Evolutionary conservation across 2,888 invertebrate genomes (phyloP).

Genomic region (Blera fallax): DNA sequence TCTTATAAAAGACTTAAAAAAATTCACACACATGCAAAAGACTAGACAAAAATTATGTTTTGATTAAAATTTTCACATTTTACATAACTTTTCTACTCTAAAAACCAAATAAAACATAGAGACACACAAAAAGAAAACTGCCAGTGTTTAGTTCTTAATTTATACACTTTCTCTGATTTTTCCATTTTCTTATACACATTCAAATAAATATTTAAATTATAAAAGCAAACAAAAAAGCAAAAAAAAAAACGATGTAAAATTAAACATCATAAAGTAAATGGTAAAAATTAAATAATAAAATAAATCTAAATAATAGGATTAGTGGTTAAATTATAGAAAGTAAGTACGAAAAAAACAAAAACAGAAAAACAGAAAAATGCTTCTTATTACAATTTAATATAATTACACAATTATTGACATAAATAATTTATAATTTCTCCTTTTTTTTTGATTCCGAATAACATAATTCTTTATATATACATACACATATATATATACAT

Average conservation of each 20-base stretch:
- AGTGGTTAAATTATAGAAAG: conserved; percentile 15
- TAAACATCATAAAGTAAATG: background rate
- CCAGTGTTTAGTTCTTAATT: conserved; percentile 33
- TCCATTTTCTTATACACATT: background rate
- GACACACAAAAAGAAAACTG: conserved; percentile 28
- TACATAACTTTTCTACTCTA: background rate
- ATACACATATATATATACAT: conserved; percentile 39
- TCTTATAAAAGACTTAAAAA: background rate
- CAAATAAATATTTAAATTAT: too few species aligned
- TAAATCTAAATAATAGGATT: conserved; percentile 11
- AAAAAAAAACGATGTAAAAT: background rate
- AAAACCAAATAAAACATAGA: background rate
- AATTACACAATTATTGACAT: conserved; percentile 10
- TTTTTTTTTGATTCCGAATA: conserved; percentile 5
- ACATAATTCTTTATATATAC: conserved; percentile 13
- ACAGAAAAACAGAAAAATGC: conserved; percentile 2
- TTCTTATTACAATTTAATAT: conserved; percentile 30
- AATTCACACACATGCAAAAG: background rate
- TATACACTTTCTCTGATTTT: background rate
- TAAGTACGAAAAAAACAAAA: conserved; percentile 13
- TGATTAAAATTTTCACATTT: background rate
- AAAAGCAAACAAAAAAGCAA: too few species aligned
- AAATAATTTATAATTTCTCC: conserved; percentile 10
- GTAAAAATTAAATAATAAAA: background rate
- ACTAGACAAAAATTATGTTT: background rate